phyloP scores from a whole-genome alignment of 1,140 invertebrate species.

The Xylocopa sonorina region DNA sequence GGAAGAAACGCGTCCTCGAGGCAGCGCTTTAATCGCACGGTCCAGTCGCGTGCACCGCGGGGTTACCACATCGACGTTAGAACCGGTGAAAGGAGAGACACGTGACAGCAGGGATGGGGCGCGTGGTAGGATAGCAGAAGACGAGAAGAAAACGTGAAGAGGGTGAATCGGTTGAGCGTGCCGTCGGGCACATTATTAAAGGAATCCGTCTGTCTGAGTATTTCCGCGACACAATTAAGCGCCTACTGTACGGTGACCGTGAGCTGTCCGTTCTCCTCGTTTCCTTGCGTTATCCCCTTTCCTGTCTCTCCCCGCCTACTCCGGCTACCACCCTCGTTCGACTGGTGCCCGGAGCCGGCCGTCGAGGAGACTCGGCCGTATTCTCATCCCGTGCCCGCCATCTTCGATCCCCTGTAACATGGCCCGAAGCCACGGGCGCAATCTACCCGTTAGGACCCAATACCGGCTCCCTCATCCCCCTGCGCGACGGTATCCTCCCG shows the following conservation, averaged over 20 bases:
- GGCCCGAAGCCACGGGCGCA: conserved; percentile 48
- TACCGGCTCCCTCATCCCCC: conserved; percentile 31
- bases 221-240: conserved; percentile 75
- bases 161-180: conserved; percentile 62
- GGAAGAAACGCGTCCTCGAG: background rate
- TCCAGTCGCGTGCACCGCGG: conserved; percentile 33
- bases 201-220: conserved; percentile 75
- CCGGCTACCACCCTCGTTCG: conserved; percentile 29
- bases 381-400: conserved; percentile 50
- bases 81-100: conserved; percentile 9
- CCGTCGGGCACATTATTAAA: conserved; percentile 71
- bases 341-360: conserved; percentile 25
- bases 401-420: conserved; percentile 56
- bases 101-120: too few species aligned
- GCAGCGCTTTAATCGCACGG: conserved; percentile 21
- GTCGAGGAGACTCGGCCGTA: conserved; percentile 35
- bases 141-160: conserved; percentile 50
- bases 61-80: conserved; percentile 3
- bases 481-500: background rate
- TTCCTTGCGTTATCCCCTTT: conserved; percentile 39
- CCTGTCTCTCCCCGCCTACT: conserved; percentile 12
- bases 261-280: conserved; percentile 49
- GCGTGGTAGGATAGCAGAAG: conserved; percentile 21
- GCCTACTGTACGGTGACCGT: conserved; percentile 62
- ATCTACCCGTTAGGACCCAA: conserved; percentile 54